Evolutionary conservation across 1,140 invertebrate species (phyloP), one percentile per base, ranked within the genome.

Genomic region (Hycleus phaleratus): DNA sequence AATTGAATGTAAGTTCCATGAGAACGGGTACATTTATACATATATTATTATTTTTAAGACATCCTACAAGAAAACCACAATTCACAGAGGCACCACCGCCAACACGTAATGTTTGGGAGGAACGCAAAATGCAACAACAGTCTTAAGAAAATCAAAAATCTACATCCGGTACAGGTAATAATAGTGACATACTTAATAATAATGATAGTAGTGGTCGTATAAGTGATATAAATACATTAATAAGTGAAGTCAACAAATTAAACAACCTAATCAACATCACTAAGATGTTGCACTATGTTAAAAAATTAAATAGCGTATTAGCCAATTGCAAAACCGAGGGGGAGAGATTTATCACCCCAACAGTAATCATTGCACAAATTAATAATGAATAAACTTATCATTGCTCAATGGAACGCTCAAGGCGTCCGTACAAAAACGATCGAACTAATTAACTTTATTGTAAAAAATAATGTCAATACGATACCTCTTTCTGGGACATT

Each of bases 321-420:
- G 8, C 9, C 39, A 42, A 42, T 32, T 32, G 26, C 6, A 32
- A 32, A 3, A 32, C 26, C 6, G 26, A 32, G 3, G 26, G 47
- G 18, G 18, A 49, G 26, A 42, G 9, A 11, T 42, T 42, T 8
- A 10, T 42, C 3, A 8, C 9, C 8, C n/a, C 9, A 2, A 32
- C 26, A 3, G 26, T 3, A 32, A 32, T 32, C 6, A 3, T 32
- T 32, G 26, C 3, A 3, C 8, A 42, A 42, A 42, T 42, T 11
- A 42, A 42, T 32, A 32, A 11, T 42, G 26, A 32, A 32, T 32
- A 32, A 32, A 3, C 9, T 42, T 4, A 42, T 3, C 3, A 42
- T 42, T 4, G 39, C 39, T 9, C n/a, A 42, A 9, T 55, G 52
- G 52, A 55, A 44, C 24, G 51, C 42, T 24, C 44, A 53, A 2